These are phyloP conservation scores for Vanessa cardui DNA, from an alignment of 2,888 invertebrate genomes.

Conservation along the genomic window DNA sequence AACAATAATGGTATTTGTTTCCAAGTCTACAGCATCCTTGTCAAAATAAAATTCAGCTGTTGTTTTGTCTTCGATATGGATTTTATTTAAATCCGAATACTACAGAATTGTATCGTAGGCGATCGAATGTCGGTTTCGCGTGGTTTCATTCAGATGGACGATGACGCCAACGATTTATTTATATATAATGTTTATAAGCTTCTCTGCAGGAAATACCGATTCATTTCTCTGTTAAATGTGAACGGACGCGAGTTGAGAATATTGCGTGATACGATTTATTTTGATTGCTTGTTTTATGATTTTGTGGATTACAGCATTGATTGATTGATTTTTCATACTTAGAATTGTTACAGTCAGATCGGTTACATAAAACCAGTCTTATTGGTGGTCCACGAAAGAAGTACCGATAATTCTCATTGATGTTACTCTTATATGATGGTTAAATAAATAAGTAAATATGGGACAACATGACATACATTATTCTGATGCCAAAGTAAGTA, in stretches of 20 bases:
- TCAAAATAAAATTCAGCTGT: background rate
- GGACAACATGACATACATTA: too few species aligned
- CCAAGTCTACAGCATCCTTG: constrained; percentile 4
- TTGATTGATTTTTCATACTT: too few species aligned
- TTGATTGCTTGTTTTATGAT: too few species aligned
- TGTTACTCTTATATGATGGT: too few species aligned
- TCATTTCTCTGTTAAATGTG: constrained; percentile 24
- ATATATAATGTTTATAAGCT: constrained; percentile 21
- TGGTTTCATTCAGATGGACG: constrained; percentile 29
- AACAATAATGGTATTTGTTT: background rate
- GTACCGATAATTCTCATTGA: too few species aligned
- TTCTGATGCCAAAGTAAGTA: too few species aligned
- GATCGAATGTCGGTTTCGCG: constrained; percentile 15
- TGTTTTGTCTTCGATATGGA: background rate
- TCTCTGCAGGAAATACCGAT: constrained; percentile 24
- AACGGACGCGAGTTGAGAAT: constrained; percentile 1
- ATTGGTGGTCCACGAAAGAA: too few species aligned
- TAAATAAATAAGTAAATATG: too few species aligned
- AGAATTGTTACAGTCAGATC: too few species aligned
- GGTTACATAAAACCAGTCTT: too few species aligned
- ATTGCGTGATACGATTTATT: background rate
- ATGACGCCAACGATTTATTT: constrained; percentile 26
- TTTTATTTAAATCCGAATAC: constrained; percentile 19
- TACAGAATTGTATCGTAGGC: constrained; percentile 21
- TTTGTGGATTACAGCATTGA: too few species aligned